These are phyloP conservation scores for Drosophila koepferae DNA, from an alignment of 2,888 invertebrate genomes.

Conservation along the genomic window DNA sequence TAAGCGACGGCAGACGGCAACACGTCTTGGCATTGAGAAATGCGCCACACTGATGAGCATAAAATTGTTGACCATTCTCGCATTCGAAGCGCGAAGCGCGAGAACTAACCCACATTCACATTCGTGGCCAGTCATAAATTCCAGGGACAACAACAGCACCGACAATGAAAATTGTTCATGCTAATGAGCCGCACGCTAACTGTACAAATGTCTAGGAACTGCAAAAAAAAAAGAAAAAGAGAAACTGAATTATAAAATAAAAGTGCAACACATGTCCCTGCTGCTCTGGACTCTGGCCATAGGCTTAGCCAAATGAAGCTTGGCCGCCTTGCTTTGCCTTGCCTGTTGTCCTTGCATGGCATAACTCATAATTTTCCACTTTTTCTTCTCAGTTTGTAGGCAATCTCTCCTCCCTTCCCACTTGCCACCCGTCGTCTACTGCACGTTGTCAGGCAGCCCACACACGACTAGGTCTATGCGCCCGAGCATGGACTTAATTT, in stretches of 20 bases:
- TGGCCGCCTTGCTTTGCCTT: slow-evolving; percentile 30
- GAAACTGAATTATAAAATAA: slow-evolving; percentile 7
- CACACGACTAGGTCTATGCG: slow-evolving; percentile 59
- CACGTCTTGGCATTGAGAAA: slow-evolving; percentile 73
- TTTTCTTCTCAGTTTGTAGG: slow-evolving; percentile 21
- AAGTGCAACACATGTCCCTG: slow-evolving; percentile 37
- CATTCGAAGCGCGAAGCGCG: slow-evolving; percentile 26
- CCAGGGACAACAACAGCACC: slow-evolving; percentile 39
- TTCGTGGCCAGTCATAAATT: slow-evolving; percentile 74
- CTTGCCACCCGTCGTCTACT: slow-evolving; percentile 1
- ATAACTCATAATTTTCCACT: slow-evolving; percentile 75
- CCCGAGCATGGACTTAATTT: slow-evolving; percentile 73
- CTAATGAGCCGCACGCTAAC: slow-evolving; percentile 79
- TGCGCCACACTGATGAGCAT: slow-evolving; percentile 75
- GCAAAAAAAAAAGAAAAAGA: slow-evolving; percentile 14
- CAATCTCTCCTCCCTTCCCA: background rate
- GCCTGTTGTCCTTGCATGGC: slow-evolving; percentile 71
- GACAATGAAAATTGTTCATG: slow-evolving; percentile 69
- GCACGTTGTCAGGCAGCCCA: slow-evolving; percentile 48
- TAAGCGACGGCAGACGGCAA: slow-evolving; percentile 24
- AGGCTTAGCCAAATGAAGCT: slow-evolving; percentile 70
- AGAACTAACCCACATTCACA: slow-evolving; percentile 73
- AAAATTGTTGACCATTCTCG: slow-evolving; percentile 65
- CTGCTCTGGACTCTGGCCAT: slow-evolving; percentile 18
- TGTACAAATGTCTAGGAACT: slow-evolving; percentile 64